Percentiles rank a stretch among this genome's conserved stretches.
Evolutionary conservation across 2,113 vertebrate genomes (phyloP).

Genomic region (Bufo gargarizans): DNA sequence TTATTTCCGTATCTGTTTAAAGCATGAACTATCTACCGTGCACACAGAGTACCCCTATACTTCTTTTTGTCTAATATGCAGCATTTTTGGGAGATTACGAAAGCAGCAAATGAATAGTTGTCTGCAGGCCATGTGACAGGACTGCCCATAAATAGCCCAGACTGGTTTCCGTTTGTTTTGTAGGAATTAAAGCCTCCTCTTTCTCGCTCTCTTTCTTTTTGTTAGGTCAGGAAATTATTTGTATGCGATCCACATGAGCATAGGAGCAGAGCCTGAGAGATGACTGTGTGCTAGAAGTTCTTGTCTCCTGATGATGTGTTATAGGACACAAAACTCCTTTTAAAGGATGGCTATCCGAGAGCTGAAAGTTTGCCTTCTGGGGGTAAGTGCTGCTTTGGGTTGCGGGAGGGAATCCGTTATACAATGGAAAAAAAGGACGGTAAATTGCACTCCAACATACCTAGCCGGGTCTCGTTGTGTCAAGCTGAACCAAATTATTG

Average conservation of each 20-base stretch:
- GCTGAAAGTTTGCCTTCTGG: slow-evolving; percentile 95
- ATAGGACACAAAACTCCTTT: slow-evolving; percentile 58
- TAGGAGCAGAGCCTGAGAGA: slow-evolving; percentile 29
- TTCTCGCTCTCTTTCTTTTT: slow-evolving; percentile 28
- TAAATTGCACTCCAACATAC: background rate
- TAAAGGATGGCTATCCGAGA: slow-evolving; percentile 87
- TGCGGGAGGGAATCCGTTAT: background rate
- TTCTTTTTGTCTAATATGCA: slow-evolving; percentile 36
- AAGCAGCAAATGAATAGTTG: slow-evolving; percentile 51
- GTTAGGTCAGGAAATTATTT: slow-evolving; percentile 56
- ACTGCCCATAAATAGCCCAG: slow-evolving; percentile 57
- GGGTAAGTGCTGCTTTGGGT: slow-evolving; percentile 79
- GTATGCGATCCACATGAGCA: slow-evolving; percentile 48
- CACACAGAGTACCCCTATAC: background rate
- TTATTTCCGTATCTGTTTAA: background rate
- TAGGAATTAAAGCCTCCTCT: slow-evolving; percentile 52
- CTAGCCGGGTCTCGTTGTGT: background rate
- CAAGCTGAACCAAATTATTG: background rate
- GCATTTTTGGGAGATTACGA: slow-evolving; percentile 55
- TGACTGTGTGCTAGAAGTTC: background rate
- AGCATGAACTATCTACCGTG: background rate
- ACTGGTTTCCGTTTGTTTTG: slow-evolving; percentile 59
- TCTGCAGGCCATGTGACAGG: slow-evolving; percentile 50
- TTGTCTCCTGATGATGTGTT: slow-evolving; percentile 49
- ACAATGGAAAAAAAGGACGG: background rate